These are phyloP conservation scores for Acomys russatus DNA, from an alignment of 2,797 vertebrate genomes.

Conservation along the genomic window DNA sequence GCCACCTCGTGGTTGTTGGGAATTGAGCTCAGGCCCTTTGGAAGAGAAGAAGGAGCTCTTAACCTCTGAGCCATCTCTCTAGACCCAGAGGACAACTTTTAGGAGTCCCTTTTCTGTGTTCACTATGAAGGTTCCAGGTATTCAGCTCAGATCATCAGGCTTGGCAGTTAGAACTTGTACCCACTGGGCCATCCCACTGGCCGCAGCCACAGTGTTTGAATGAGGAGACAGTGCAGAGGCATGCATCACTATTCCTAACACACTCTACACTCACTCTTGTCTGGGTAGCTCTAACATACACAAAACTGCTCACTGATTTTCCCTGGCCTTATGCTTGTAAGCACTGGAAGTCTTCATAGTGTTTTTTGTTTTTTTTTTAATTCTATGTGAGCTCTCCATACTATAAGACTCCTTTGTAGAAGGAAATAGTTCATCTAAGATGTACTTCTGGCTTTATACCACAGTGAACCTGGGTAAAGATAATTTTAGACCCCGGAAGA, in stretches of 20 bases:
- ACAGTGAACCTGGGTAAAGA: background rate
- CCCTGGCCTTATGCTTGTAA: background rate
- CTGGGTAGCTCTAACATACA: background rate
- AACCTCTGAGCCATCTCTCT: too few species aligned
- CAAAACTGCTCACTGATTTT: background rate
- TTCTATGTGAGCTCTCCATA: background rate
- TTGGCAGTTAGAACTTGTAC: background rate
- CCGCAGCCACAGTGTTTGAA: background rate
- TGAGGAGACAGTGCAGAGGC: background rate
- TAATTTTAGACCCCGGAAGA: background rate
- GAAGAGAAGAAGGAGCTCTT: too few species aligned
- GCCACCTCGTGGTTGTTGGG: too few species aligned
- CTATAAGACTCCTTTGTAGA: background rate
- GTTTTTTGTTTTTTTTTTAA: conserved; percentile 29
- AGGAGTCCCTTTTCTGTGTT: background rate
- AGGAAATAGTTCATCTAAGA: background rate
- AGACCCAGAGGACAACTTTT: background rate
- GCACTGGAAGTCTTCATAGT: background rate
- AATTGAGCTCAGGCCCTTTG: too few species aligned
- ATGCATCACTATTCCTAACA: background rate
- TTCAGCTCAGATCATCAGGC: background rate
- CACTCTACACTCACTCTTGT: background rate
- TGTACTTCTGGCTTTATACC: background rate
- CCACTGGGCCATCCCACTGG: background rate
- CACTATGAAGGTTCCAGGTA: background rate